Base-by-base conservation (phyloP, 1,140 invertebrate species). In the Mesaphorura yosii region DNA sequence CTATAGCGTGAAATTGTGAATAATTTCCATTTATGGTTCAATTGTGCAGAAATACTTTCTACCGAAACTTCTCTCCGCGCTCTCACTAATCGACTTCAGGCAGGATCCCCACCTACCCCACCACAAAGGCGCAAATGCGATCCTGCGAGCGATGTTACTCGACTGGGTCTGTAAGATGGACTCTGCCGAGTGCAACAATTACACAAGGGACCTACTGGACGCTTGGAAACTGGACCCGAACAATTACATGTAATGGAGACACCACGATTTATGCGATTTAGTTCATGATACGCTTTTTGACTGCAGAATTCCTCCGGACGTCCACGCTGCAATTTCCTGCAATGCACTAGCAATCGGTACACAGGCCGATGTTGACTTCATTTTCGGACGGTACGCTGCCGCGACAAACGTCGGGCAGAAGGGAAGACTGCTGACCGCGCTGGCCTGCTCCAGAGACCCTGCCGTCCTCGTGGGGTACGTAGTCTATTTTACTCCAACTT, bases 141-240 rank as follows among this genome's bases (percentile, higher is more conserved):
- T 41, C 12, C 40, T 52, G 0, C 2, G 58, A 27, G 25, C 50
- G 17, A 37, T 41, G 31, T 47, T 59, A 6, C 37, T 59, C 17
- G 42, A 48, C 28, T 56, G 49, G 53, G 53, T 54, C 14, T 59
- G 58, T 37, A 17, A 27, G 17, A 28, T 59, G 0, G 54, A 47
- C 14, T 40, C n/a, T 20, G 1, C 25, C 1, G 3, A 27, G 23
- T 59, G 58, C 31, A 10, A 27, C 2, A 38, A 49, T 20, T 52
- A 55, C 20, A 40, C 53, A 3, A 48, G 42, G 10, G 4, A 20
- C 15, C 31, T 56, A 1, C 37, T 53, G 19, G 26, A 37, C 3
- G n/a, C 48, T 26, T 59, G 53, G 27, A 22, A 38, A 28, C 15
- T 2, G 53, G 53, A 53, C 45, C 49, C 37, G 51, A 53, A 14